phyloP scores from a whole-genome alignment of 2,797 vertebrate genomes.

The Oreonectes daqikongensis region DNA sequence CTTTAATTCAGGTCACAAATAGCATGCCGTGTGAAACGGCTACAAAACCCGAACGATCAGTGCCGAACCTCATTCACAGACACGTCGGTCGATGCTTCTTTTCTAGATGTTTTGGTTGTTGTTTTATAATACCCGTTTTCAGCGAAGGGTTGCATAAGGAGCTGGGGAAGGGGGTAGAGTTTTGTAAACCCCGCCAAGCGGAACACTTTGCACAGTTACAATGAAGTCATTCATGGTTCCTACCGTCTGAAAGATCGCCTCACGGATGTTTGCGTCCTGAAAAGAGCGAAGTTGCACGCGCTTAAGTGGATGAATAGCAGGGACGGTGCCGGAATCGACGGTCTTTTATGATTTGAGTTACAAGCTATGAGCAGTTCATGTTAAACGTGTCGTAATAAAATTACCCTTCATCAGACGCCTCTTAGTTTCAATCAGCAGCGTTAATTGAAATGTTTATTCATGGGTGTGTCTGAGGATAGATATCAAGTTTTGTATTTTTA shows the following conservation, averaged over 20 bases:
- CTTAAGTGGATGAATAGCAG: neutral
- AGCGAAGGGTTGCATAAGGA: slow-evolving; percentile 26
- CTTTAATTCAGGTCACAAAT: slow-evolving; percentile 43
- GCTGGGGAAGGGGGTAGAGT: slow-evolving; percentile 28
- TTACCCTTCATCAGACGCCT: no score
- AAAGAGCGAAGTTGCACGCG: slow-evolving; percentile 11
- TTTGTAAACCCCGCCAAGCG: slow-evolving; percentile 50
- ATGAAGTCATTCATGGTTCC: slow-evolving; percentile 51
- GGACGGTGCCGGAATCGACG: neutral
- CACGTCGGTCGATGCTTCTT: neutral
- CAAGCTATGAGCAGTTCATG: neutral
- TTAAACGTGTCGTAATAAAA: neutral
- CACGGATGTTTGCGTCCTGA: slow-evolving; percentile 10
- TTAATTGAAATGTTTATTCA: slow-evolving; percentile 3
- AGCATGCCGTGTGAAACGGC: neutral
- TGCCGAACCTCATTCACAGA: neutral
- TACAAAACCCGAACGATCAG: neutral
- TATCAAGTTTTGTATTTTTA: slow-evolving; percentile 11
- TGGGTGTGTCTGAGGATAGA: slow-evolving; percentile 32
- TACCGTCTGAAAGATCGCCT: neutral
- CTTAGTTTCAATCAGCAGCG: neutral
- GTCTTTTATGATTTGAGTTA: neutral
- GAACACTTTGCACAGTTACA: slow-evolving; percentile 46
- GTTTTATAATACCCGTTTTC: neutral
- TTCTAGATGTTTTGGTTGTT: neutral